These are phyloP conservation scores for Rhabdophis nuchalis DNA, from an alignment of 2,797 vertebrate genomes.

Conservation along the genomic window DNA sequence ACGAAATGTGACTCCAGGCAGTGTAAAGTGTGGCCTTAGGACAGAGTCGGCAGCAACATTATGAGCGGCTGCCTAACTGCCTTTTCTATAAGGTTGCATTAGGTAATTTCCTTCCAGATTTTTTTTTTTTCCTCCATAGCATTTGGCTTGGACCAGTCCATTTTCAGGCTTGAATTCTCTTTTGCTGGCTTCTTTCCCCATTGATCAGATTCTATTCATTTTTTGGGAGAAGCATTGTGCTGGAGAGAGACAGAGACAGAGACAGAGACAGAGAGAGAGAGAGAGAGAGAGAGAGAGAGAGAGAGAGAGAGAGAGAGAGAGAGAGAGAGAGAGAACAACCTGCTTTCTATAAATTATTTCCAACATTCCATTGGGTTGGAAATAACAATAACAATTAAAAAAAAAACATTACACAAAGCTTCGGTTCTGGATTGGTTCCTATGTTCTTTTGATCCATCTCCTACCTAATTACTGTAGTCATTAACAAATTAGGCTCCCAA, in stretches of 20 bases:
- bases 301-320: too few relatives aligned
- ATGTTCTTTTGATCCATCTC: not conserved
- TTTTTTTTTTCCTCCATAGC: not conserved
- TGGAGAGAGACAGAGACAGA: not conserved
- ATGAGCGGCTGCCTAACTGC: not conserved
- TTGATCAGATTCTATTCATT: not conserved
- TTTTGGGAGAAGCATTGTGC: not conserved
- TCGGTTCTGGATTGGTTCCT: not conserved
- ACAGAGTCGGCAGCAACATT: not conserved
- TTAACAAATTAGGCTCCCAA: constrained; percentile 4
- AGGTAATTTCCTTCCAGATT: not conserved
- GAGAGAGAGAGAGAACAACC: not conserved
- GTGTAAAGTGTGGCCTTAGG: not conserved
- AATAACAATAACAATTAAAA: not conserved
- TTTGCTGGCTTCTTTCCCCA: not conserved
- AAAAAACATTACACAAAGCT: not conserved
- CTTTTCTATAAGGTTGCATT: not conserved
- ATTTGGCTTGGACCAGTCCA: not conserved
- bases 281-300: not conserved
- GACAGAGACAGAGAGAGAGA: too few relatives aligned
- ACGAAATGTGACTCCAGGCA: not conserved
- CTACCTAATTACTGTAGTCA: not conserved
- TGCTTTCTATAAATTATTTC: not conserved
- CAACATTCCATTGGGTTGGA: not conserved
- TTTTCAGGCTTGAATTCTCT: not conserved